These are phyloP conservation scores for Acanthoscelides obtectus DNA, from an alignment of 2,888 invertebrate species.

Conservation along the genomic window DNA sequence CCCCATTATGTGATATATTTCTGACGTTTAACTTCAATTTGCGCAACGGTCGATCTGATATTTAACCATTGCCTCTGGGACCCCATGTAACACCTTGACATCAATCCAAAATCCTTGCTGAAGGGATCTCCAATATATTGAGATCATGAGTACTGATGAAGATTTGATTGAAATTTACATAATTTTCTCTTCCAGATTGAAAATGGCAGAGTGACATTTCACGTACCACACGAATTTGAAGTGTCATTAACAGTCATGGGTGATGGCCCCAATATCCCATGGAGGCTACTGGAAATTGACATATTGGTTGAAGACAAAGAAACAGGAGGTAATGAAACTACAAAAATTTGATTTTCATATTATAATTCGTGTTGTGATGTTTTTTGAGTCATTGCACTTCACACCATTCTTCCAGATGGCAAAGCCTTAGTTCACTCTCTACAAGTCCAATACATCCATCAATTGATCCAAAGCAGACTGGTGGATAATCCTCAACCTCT, in stretches of 20 bases:
- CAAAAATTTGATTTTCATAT: not conserved
- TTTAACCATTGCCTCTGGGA: too few relatives aligned
- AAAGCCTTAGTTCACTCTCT: conserved; percentile 91
- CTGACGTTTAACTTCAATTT: too few relatives aligned
- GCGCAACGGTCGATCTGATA: too few relatives aligned
- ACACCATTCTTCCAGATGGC: conserved; percentile 62
- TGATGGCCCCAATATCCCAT: conserved; percentile 87
- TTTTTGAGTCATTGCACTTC: too few relatives aligned
- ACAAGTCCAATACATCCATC: conserved; percentile 90
- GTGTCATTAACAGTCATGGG: conserved; percentile 96
- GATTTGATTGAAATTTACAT: not conserved
- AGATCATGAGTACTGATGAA: not conserved
- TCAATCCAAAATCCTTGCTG: not conserved
- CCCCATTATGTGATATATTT: too few relatives aligned
- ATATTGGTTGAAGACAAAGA: conserved; percentile 96
- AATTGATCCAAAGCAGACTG: conserved; percentile 85
- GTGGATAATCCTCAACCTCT: conserved; percentile 76
- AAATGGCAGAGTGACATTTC: conserved; percentile 90
- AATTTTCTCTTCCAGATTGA: conserved; percentile 58
- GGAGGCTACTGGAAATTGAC: conserved; percentile 92
- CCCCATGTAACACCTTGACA: too few relatives aligned
- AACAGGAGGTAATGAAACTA: conserved; percentile 69
- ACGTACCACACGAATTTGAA: conserved; percentile 93
- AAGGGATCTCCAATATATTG: not conserved
- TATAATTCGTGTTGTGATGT: not conserved